Conservation (phyloP, 37 sponge, comb jelly and placozoan species). For the Petrosia ficiformis region DNA sequence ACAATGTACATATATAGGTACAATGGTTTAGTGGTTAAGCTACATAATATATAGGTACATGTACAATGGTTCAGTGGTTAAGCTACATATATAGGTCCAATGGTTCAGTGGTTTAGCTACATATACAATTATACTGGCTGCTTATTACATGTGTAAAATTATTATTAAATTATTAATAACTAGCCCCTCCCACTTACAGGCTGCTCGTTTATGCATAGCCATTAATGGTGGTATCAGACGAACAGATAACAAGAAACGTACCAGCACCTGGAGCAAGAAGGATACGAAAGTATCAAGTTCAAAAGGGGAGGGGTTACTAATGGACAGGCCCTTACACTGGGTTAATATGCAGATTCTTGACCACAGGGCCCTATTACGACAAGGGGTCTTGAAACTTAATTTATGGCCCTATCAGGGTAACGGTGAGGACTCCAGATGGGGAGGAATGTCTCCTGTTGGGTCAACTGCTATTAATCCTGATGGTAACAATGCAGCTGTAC, state of each 20-base stretch:
- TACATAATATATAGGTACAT: conserved; percentile 13
- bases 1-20: not conserved
- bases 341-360: conserved; percentile 90
- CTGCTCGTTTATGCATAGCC: conserved; percentile 70
- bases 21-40: conserved; percentile 6
- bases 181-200: conserved; percentile 43
- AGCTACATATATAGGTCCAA: not conserved
- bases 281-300: not conserved
- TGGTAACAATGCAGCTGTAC: conserved; percentile 66
- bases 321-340: conserved; percentile 69
- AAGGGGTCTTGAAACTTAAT: conserved; percentile 64
- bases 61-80: not conserved
- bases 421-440: conserved; percentile 8
- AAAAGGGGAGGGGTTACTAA: conserved; percentile 17
- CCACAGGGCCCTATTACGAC: conserved; percentile 73
- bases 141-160: no score
- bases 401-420: conserved; percentile 66
- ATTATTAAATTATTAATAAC: not conserved
- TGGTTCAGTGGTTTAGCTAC: not conserved
- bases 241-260: conserved; percentile 43
- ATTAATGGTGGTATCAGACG: conserved; percentile 41
- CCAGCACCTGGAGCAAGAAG: not conserved
- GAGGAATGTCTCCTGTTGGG: conserved; percentile 60
- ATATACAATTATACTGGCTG: conserved; percentile 9
- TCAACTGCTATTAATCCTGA: conserved; percentile 82